Evolutionary conservation across 2,113 vertebrate genomes (phyloP).

Genomic region (Chaetodon trifascialis): DNA sequence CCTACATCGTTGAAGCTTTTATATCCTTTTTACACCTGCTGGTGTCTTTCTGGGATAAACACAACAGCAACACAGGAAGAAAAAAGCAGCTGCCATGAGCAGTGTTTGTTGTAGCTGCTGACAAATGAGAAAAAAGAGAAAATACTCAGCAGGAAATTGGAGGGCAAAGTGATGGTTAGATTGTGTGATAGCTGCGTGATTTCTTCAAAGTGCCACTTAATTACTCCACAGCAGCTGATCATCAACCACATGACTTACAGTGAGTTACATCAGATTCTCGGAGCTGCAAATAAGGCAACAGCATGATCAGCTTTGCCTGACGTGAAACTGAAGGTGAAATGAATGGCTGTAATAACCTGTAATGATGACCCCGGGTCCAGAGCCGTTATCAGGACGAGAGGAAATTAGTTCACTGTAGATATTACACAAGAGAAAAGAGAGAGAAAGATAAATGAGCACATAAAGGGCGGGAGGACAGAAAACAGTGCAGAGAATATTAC

Average conservation of each 20-base stretch:
- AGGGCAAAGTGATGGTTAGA: not conserved
- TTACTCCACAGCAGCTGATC: not conserved
- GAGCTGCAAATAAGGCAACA: conserved; percentile 23
- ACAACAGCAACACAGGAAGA: not conserved
- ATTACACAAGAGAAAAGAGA: conserved; percentile 47
- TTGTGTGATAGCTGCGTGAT: not conserved
- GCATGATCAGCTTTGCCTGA: conserved; percentile 17
- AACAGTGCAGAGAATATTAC: conserved; percentile 32
- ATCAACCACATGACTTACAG: conserved; percentile 22
- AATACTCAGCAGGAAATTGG: not conserved
- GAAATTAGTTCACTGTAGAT: conserved; percentile 54
- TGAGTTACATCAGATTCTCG: conserved; percentile 34
- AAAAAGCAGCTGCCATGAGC: not conserved
- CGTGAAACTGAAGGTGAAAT: conserved; percentile 56
- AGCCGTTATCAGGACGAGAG: conserved; percentile 23
- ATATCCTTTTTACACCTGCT: not conserved
- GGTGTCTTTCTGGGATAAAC: not conserved
- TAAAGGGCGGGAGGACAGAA: conserved; percentile 30
- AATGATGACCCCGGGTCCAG: conserved; percentile 54
- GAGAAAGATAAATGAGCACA: conserved; percentile 62
- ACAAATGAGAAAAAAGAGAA: not conserved
- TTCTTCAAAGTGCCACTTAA: not conserved
- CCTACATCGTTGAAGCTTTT: too few species aligned
- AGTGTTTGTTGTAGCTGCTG: not conserved
- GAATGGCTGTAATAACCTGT: conserved; percentile 66